phyloP scores from a whole-genome alignment of 1,140 invertebrate genomes.

The Odontomachus brunneus region DNA sequence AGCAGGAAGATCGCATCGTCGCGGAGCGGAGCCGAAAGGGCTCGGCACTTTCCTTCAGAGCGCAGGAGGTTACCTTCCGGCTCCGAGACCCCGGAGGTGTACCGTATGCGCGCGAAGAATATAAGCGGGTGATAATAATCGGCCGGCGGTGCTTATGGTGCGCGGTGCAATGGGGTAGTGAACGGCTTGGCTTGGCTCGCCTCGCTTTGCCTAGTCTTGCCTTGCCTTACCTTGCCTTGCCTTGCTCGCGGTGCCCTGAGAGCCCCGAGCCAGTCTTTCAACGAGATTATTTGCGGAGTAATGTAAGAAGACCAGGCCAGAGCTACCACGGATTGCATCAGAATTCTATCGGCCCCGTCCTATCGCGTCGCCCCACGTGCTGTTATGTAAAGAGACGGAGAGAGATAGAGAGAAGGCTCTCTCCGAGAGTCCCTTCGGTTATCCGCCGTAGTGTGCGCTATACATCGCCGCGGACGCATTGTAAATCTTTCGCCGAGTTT shows the following conservation, averaged over 20 bases:
- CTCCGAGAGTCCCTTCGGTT: conserved; percentile 36
- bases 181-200: not conserved
- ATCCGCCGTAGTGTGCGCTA: conserved; percentile 1
- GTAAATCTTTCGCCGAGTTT: conserved; percentile 49
- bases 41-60: conserved; percentile 66
- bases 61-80: conserved; percentile 77
- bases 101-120: conserved; percentile 63
- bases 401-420: too few relatives aligned
- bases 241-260: conserved; percentile 4
- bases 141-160: conserved; percentile 62
- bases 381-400: conserved; percentile 43
- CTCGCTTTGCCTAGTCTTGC: not conserved
- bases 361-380: conserved; percentile 37
- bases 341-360: conserved; percentile 56
- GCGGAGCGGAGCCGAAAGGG: conserved; percentile 74
- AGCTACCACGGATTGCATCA: conserved; percentile 62
- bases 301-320: conserved; percentile 62
- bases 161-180: conserved; percentile 38
- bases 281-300: conserved; percentile 67
- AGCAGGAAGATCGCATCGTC: conserved; percentile 76
- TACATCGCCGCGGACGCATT: conserved; percentile 20
- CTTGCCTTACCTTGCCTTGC: conserved; percentile 7
- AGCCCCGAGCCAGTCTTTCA: conserved; percentile 65
- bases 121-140: conserved; percentile 72
- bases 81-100: conserved; percentile 59